Evolutionary conservation across 2,113 vertebrate genomes (phyloP), one percentile per base, ranked within the genome.

Genomic region (Salvelinus alpinus): DNA sequence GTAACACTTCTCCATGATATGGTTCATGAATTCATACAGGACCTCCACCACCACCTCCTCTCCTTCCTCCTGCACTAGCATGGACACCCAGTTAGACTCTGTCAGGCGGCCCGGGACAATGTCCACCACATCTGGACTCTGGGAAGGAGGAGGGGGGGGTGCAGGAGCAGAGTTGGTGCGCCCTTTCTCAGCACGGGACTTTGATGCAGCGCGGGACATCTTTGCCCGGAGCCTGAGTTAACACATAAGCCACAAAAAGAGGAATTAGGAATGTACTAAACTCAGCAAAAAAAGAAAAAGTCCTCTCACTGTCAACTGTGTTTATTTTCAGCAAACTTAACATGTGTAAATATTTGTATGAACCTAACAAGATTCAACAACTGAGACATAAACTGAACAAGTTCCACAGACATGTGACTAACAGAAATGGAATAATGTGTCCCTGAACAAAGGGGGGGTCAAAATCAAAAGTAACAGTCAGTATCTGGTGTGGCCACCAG

Each of bases 41-140:
- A 95, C 73, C 25, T 93, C 93, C 4, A 73, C 90, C 0, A 90
- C 86, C 0, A 76, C 75, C 0, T 92, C 88, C 57, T 95, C 95
- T 2, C 78, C 84, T 0, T 92, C 93, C 79, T 95, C 94, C 0
- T 84, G 71, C 16, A 1, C 59, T 4, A 88, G 22, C 71, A 94
- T 87, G 0, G 88, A 72, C 6, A 82, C 72, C 94, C 94, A 95
- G 0, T 94, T 90, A 0, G 79, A 77, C 64, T 82, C 87, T 0
- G 80, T 87, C 38, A 95, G 84, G 25, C 83, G 79, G 20, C 90
- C 91, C 0, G 90, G 87, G 7, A 92, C 80, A 0, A 90, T 73
- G 1, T 93, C 88, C 51, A 83, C 73, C 12, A n/a, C 48, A 34
- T 70, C 89, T 73, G 31, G 77, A 18, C 78, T 80, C 1, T 1